phyloP scores from a whole-genome alignment of 1,140 invertebrate species.

The Sarcophaga peregrina region DNA sequence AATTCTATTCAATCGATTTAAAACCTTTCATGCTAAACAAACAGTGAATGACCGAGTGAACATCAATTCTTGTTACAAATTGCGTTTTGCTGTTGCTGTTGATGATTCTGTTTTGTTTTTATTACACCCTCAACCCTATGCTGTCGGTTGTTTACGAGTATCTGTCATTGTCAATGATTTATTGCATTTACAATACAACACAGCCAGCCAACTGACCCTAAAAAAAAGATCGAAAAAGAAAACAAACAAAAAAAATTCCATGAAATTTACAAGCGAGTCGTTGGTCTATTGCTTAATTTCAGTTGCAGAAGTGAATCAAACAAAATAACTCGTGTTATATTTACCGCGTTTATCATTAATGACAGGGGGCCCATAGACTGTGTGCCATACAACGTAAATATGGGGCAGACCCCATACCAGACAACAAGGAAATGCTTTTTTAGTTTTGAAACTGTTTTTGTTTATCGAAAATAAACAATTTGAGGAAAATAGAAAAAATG shows the following conservation, averaged over 20 bases:
- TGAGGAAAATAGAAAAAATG: too few relatives aligned
- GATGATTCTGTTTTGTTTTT: background rate
- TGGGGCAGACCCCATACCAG: background rate
- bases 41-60: slow-evolving; percentile 8
- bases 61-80: background rate
- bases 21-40: background rate
- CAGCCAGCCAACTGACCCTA: slow-evolving; percentile 21
- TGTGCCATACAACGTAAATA: too few relatives aligned
- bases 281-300: background rate
- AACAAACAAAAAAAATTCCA: background rate
- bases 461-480: too few relatives aligned
- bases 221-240: background rate
- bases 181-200: background rate
- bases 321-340: background rate
- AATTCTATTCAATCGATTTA: background rate
- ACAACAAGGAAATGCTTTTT: slow-evolving; percentile 20
- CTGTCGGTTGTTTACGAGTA: background rate
- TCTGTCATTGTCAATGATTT: slow-evolving; percentile 22
- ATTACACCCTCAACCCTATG: slow-evolving; percentile 9
- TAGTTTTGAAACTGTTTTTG: background rate
- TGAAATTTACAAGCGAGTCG: background rate
- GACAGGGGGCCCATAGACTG: too few relatives aligned
- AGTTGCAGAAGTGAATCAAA: background rate
- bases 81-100: background rate
- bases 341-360: background rate